phyloP scores from a whole-genome alignment of 2,888 invertebrate species.

The Amiota mariae region DNA sequence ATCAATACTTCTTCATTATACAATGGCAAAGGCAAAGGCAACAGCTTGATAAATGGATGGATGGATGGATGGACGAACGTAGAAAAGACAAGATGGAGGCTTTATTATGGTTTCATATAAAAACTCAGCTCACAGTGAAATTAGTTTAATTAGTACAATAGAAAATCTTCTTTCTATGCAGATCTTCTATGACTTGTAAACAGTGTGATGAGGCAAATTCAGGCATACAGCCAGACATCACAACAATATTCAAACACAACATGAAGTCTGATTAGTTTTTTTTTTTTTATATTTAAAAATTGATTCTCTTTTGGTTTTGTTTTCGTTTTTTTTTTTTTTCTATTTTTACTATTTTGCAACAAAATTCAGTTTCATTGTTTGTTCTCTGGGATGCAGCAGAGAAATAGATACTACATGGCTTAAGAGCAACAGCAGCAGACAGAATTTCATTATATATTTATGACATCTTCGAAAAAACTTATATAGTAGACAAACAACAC shows the following conservation, averaged over 20 bases:
- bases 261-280: slow-evolving; percentile 51
- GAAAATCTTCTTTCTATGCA: slow-evolving; percentile 25
- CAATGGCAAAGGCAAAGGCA: too few species aligned
- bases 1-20: too few species aligned
- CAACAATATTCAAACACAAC: slow-evolving; percentile 43
- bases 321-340: too few species aligned
- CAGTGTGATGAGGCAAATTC: background rate
- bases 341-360: background rate
- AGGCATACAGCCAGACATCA: slow-evolving; percentile 15
- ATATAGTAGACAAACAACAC: too few species aligned
- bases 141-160: slow-evolving; percentile 58
- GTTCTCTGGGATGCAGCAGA: background rate
- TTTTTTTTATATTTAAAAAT: background rate
- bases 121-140: slow-evolving; percentile 50
- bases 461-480: slow-evolving; percentile 29
- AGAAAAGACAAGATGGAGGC: too few species aligned
- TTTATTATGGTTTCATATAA: too few species aligned
- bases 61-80: too few species aligned
- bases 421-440: slow-evolving; percentile 44
- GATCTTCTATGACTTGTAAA: background rate
- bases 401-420: slow-evolving; percentile 16
- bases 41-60: too few species aligned
- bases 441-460: slow-evolving; percentile 60
- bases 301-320: too few species aligned
- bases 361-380: background rate